These are phyloP conservation scores for Tribolium castaneum DNA, from an alignment of 1,140 invertebrate species.

Conservation along the genomic window DNA sequence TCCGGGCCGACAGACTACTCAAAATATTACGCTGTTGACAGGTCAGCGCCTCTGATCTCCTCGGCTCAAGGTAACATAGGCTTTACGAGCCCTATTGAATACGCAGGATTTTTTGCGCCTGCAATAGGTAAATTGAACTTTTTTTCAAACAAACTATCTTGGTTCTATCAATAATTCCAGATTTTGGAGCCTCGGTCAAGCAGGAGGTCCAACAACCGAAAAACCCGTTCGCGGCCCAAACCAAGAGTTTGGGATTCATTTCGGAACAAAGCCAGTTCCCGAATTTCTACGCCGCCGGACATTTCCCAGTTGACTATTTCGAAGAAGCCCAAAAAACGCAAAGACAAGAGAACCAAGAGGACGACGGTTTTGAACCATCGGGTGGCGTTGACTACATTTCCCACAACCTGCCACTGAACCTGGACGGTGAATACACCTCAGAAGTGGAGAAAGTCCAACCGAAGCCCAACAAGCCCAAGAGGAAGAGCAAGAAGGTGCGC, in stretches of 20 bases:
- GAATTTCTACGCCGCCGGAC: constrained; percentile 17
- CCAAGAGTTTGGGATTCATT: constrained; percentile 8
- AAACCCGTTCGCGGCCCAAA: constrained; percentile 8
- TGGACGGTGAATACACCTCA: background rate
- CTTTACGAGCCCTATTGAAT: constrained; percentile 42
- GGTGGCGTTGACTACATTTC: background rate
- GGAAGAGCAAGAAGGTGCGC: constrained; percentile 7
- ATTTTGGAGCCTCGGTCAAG: constrained; percentile 33
- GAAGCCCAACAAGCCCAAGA: background rate
- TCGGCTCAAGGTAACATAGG: constrained; percentile 28
- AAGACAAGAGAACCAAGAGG: background rate
- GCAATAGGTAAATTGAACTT: constrained; percentile 38
- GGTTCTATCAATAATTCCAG: constrained; percentile 26
- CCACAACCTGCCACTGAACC: background rate
- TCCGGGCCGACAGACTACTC: constrained; percentile 51
- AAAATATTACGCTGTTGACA: constrained; percentile 50
- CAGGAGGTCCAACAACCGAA: constrained; percentile 32
- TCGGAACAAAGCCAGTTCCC: constrained; percentile 35
- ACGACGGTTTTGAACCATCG: background rate
- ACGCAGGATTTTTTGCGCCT: constrained; percentile 38
- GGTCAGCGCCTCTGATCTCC: constrained; percentile 34
- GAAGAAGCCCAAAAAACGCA: constrained; percentile 48
- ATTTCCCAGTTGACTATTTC: constrained; percentile 48
- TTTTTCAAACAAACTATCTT: constrained; percentile 15
- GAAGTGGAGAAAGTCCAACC: constrained; percentile 6